phyloP scores from a whole-genome alignment of 35 echinoderm and acorn worm genomes.

The Patiria miniata region DNA sequence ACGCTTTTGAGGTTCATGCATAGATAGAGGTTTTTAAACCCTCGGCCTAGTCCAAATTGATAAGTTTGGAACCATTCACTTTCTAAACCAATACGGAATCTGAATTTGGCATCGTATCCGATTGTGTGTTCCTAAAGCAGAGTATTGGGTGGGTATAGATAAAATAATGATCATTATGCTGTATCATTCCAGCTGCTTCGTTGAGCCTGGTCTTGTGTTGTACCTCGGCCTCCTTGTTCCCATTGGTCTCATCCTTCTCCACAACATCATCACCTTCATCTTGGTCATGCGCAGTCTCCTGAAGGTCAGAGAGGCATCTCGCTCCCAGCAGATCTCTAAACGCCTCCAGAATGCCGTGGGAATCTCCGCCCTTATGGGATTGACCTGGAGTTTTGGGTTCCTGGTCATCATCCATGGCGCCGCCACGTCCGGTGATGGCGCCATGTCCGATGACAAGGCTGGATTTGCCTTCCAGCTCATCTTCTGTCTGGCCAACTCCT shows the following conservation, averaged over 20 bases:
- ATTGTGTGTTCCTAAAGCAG: too few species aligned
- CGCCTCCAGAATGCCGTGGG: constrained; percentile 55
- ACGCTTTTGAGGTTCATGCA: too few species aligned
- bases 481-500: constrained; percentile 72
- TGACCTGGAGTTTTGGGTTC: constrained; percentile 85
- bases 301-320: constrained; percentile 44
- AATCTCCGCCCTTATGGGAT: constrained; percentile 73
- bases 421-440: too few species aligned
- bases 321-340: constrained; percentile 32
- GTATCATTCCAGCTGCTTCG: constrained; percentile 65
- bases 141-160: too few species aligned
- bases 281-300: constrained; percentile 69
- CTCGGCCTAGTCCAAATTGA: too few species aligned
- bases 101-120: too few species aligned
- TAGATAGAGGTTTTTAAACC: too few species aligned
- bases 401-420: constrained; percentile 35
- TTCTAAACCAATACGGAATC: too few species aligned
- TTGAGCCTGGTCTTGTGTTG: constrained; percentile 46
- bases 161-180: too few species aligned
- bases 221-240: constrained; percentile 61
- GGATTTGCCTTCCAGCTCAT: constrained; percentile 54
- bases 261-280: constrained; percentile 71
- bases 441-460: constrained; percentile 7
- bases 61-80: too few species aligned
- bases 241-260: constrained; percentile 61